A percentile compares a stretch with the other conserved stretches of the same genome.
phyloP scores from a whole-genome alignment of 2,888 invertebrate species.

The Unio delphinus region DNA sequence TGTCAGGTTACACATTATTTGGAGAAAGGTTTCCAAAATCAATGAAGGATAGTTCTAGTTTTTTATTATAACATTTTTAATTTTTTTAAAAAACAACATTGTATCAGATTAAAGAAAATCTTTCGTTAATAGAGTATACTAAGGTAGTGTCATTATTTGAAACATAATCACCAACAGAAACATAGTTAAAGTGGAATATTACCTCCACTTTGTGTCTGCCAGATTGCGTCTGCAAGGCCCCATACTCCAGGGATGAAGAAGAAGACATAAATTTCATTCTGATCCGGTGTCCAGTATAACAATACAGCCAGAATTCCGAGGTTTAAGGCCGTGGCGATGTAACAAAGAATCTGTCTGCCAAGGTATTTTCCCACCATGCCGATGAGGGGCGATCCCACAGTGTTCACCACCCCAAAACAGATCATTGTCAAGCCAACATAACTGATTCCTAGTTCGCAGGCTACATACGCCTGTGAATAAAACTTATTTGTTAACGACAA shows the following conservation, averaged over 20 bases:
- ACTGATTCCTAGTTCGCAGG: slow-evolving; percentile 58
- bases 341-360: slow-evolving; percentile 34
- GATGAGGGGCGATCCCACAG: slow-evolving; percentile 49
- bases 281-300: slow-evolving; percentile 33
- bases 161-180: too few species aligned
- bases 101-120: too few species aligned
- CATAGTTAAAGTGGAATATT: background rate
- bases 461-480: slow-evolving; percentile 57
- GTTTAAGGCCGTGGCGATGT: slow-evolving; percentile 37
- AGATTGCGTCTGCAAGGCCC: slow-evolving; percentile 49
- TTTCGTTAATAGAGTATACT: too few species aligned
- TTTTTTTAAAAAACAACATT: too few species aligned
- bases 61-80: too few species aligned
- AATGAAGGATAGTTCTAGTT: too few species aligned
- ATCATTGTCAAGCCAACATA: slow-evolving; percentile 63
- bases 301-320: slow-evolving; percentile 34
- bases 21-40: too few species aligned
- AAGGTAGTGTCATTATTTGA: too few species aligned
- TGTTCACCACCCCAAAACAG: slow-evolving; percentile 55
- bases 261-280: slow-evolving; percentile 33
- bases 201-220: slow-evolving; percentile 54
- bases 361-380: slow-evolving; percentile 45
- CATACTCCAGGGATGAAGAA: slow-evolving; percentile 48
- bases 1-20: too few species aligned
- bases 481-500: background rate